Evolutionary conservation across 2,113 vertebrate species (phyloP), one percentile per base, ranked within the genome.

Genomic region (Panthera tigris): DNA sequence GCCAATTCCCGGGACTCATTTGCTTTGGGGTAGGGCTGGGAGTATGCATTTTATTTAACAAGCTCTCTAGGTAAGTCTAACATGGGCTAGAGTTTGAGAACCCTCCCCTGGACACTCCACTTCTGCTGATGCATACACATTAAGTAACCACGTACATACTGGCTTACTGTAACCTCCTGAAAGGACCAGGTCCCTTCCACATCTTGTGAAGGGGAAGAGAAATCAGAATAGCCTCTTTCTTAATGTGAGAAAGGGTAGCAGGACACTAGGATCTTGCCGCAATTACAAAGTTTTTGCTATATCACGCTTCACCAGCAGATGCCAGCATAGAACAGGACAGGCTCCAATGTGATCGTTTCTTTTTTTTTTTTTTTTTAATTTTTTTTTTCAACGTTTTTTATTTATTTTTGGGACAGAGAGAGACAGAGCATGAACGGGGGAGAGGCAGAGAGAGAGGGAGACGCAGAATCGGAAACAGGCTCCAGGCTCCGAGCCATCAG

Each of bases 241-340:
- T 68, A 95, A 79, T 10, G 7, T 65, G n/a, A 93, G 61, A 66
- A 85, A 83, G 8, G 78, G 36, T 0, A 69, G 83, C 25, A 50
- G 11, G 52, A 80, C 50, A 71, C 27, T 27, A 65, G 63, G 57
- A 83, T 73, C 19, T 21, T 61, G 73, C 27, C 15, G 4, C n/a
- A 27, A 69, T 3, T 21, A 45, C 65, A 80, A 89, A 3, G 5
- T 12, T 19, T 1, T 76, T 89, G 97, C 57, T 80, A 0, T 76
- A 55, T 10, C 84, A 91, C 4, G 57, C 5, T 8, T 95, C 81
- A 91, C 91, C 97, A 98, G 95, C 63, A 97, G 95, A 90, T 36
- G 91, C 21, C 96, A 94, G 95, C 69, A 97, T 0, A 94, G 85
- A 91, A 76, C 76, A 94, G 14, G 18, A 36, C 2, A 95, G 31